Evolutionary conservation across 2,888 invertebrate genomes (phyloP).

Genomic region (Philopedon plagiatum): DNA sequence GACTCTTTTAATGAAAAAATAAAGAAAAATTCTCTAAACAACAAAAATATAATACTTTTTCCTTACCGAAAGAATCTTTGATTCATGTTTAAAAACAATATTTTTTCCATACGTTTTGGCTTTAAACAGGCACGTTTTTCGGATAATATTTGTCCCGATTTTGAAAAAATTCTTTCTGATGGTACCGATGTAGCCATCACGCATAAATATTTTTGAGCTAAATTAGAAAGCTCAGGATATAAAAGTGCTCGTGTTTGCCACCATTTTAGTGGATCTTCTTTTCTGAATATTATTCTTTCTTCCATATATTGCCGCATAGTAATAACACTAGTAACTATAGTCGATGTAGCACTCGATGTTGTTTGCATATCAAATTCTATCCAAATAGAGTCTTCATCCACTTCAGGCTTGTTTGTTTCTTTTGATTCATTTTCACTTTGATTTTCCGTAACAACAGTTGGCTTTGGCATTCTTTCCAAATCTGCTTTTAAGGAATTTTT

Average conservation of each 20-base stretch:
- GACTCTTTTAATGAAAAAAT: not conserved
- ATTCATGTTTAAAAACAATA: not conserved
- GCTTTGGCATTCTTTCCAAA: not conserved
- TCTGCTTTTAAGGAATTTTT: conserved; percentile 8
- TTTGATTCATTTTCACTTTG: too few relatives aligned
- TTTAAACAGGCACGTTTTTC: conserved; percentile 25
- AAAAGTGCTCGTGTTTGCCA: conserved; percentile 17
- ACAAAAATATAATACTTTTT: not conserved
- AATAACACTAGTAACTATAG: conserved; percentile 2
- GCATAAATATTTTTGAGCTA: conserved; percentile 31
- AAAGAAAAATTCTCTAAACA: not conserved
- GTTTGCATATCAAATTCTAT: conserved; percentile 1
- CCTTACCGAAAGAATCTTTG: not conserved
- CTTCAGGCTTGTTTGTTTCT: not conserved
- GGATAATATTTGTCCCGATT: conserved; percentile 30
- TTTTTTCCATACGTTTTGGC: not conserved
- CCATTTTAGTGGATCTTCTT: conserved; percentile 33
- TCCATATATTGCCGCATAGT: conserved; percentile 27
- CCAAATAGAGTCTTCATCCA: not conserved
- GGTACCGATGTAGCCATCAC: conserved; percentile 27
- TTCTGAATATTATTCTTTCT: conserved; percentile 23
- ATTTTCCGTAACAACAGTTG: not conserved
- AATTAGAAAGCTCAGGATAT: conserved; percentile 25
- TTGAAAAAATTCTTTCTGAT: conserved; percentile 29
- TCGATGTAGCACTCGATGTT: conserved; percentile 10